phyloP scores from a whole-genome alignment of 2,888 invertebrate genomes.

The Hedychridium roseum region DNA sequence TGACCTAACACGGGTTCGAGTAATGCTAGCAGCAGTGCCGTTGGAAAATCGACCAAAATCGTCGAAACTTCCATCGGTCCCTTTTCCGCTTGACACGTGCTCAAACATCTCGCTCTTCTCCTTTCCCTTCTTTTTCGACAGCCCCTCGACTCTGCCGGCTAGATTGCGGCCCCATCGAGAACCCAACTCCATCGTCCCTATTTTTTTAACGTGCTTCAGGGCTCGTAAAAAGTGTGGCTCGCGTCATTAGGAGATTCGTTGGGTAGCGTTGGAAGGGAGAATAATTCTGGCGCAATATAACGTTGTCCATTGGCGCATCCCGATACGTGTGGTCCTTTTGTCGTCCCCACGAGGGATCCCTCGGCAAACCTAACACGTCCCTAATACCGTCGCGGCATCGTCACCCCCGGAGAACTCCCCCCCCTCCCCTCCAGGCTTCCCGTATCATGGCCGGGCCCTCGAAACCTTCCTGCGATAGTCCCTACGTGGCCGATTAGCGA shows the following conservation, averaged over 20 bases:
- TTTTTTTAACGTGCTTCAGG: no score
- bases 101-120: no score
- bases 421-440: not conserved
- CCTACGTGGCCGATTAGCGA: conserved; percentile 54
- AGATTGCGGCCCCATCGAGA: no score
- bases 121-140: no score
- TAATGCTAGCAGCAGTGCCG: conserved; percentile 44
- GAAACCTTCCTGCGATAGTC: conserved; percentile 44
- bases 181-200: no score
- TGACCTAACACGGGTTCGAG: conserved; percentile 57
- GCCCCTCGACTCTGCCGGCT: no score
- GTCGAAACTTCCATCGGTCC: conserved; percentile 60
- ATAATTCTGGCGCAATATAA: conserved; percentile 50
- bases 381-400: conserved; percentile 56
- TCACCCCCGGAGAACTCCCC: conserved; percentile 35
- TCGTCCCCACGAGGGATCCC: conserved; percentile 54
- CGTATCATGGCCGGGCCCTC: conserved; percentile 44
- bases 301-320: conserved; percentile 58
- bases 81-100: no score
- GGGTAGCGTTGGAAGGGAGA: conserved; percentile 8
- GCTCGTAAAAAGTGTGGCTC: no score
- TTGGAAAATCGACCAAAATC: conserved; percentile 56
- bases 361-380: conserved; percentile 60
- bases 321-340: conserved; percentile 61
- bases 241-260: no score